Evolutionary conservation across 1,140 invertebrate species (phyloP), one percentile per base, ranked within the genome.

Genomic region (Drosophila azteca): DNA sequence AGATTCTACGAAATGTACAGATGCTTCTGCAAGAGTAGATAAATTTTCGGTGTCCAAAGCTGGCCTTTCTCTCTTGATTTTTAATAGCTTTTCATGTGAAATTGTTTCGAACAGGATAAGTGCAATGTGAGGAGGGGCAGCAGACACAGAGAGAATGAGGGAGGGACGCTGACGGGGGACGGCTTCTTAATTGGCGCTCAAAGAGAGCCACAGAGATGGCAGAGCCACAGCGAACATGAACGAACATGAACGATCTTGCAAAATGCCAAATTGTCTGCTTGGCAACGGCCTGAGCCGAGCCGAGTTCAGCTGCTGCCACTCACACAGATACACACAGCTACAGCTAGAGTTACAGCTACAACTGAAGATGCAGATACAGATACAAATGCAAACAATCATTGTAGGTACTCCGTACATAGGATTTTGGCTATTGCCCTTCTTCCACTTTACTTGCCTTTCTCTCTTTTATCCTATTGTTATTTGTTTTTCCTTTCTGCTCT

Each of bases 51-150:
- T 39, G 11, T 39, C 5, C 5, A 39, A 39, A 39, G 11, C 35
- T 4, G 11, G 35, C 11, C 35, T 39, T 39, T 39, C 35, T 39
- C 5, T 39, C 35, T 13, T 5, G 3, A 9, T 1, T 81, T 82
- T 83, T 87, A 87, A 87, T 87, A 88, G 82, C 82, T 88, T 87
- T 87, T 87, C 82, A 79, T 62, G 75, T 87, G 83, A 87, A 87
- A 82, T 61, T 75, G 65, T 81, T 87, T 67, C 43, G 61, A 75
- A 22, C 64, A 71, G 68, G 55, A 81, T 61, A 81, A 54, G 79
- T 55, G 54, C 53, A 72, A n/a, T 24, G 49, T 26, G 45, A 31
- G 31, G 13, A 43, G 24, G 31, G 54, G n/a, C 15, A 6, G 41
- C n/a, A 22, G 22, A 53, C 1, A 35, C 20, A 64, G 5, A n/a